These are phyloP conservation scores for Salmo trutta DNA, from an alignment of 2,797 vertebrate species.

Conservation along the genomic window DNA sequence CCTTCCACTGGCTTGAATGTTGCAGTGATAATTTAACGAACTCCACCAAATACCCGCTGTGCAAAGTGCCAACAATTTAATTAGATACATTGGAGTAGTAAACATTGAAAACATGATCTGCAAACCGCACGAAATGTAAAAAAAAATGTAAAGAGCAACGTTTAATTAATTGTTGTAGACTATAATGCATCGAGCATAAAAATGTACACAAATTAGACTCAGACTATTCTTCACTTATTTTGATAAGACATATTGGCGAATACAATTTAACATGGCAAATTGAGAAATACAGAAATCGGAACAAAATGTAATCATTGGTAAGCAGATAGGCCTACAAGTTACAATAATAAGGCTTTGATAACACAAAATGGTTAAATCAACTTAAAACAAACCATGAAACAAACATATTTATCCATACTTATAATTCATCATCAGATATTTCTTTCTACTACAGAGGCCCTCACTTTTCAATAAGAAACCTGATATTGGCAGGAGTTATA, in stretches of 20 bases:
- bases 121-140: constrained; percentile 30
- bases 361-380: not conserved
- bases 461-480: too few species aligned
- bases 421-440: too few species aligned
- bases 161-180: not conserved
- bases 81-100: constrained; percentile 57
- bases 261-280: not conserved
- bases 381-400: not conserved
- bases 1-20: constrained; percentile 30
- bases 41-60: constrained; percentile 52
- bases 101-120: constrained; percentile 49
- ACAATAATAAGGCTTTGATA: not conserved
- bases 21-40: constrained; percentile 47
- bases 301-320: not conserved
- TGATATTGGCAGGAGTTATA: too few species aligned
- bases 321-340: not conserved
- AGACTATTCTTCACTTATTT: constrained; percentile 28
- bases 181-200: not conserved
- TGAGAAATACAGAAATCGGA: not conserved
- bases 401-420: not conserved
- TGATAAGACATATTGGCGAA: not conserved
- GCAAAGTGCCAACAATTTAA: constrained; percentile 52
- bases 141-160: not conserved
- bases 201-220: not conserved
- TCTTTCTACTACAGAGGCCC: too few species aligned